phyloP scores from a whole-genome alignment of 2,113 vertebrate species.

The Lycocorax pyrrhopterus region DNA sequence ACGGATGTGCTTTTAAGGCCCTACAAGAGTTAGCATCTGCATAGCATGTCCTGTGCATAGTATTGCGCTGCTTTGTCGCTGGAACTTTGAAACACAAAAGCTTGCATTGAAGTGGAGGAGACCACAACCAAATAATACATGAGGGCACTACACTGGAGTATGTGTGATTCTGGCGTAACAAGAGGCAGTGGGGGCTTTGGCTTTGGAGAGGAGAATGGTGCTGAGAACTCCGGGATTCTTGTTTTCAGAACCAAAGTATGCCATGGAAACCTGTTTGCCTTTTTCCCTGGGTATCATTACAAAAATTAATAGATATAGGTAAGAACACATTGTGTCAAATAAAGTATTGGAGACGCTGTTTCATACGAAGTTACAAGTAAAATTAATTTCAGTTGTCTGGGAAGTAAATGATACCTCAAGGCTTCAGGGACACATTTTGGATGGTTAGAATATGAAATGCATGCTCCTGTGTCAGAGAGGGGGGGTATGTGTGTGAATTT shows the following conservation, averaged over 20 bases:
- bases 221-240: background rate
- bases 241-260: background rate
- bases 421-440: background rate
- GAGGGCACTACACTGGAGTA: background rate
- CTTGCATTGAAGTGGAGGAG: background rate
- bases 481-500: background rate
- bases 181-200: background rate
- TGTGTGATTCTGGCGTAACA: background rate
- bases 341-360: background rate
- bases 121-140: background rate
- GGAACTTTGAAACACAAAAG: background rate
- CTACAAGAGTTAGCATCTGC: background rate
- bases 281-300: background rate
- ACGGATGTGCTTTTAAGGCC: background rate
- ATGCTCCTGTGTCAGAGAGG: background rate
- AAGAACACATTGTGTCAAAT: background rate
- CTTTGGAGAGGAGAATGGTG: background rate
- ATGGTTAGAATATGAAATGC: background rate
- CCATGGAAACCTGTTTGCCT: background rate
- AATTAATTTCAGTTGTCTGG: background rate
- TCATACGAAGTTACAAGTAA: background rate
- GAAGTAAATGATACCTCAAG: background rate
- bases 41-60: background rate
- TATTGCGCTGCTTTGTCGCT: background rate
- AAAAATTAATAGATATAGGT: background rate